Percentiles rank a stretch among this genome's conserved stretches.
Evolutionary conservation across 2,888 invertebrate species (phyloP).

Genomic region (Volucella zonaria): DNA sequence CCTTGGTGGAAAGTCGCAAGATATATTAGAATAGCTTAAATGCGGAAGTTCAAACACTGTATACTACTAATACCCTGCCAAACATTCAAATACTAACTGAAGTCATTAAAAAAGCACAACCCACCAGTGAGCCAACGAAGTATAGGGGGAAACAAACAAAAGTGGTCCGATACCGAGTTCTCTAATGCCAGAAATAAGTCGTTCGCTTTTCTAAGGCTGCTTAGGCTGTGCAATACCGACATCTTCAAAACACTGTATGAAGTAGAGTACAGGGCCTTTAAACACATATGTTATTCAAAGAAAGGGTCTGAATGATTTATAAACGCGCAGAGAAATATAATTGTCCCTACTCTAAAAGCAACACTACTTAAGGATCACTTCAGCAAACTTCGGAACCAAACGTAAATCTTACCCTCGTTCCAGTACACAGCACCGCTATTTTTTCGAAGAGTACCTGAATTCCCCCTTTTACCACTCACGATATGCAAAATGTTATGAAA

Average conservation of each 20-base stretch:
- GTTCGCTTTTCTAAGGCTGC: too few species aligned
- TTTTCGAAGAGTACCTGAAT: too few species aligned
- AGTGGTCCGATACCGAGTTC: too few species aligned
- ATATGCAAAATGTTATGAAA: too few species aligned
- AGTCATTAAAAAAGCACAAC: too few species aligned
- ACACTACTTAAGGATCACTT: constrained; percentile 1
- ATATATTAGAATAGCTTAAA: neutral
- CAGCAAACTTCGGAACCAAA: neutral
- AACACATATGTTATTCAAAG: neutral
- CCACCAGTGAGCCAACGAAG: neutral
- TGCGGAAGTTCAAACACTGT: constrained; percentile 2
- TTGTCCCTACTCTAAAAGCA: neutral
- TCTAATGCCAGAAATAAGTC: too few species aligned
- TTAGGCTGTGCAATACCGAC: neutral
- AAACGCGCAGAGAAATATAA: neutral
- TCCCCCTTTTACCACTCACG: too few species aligned
- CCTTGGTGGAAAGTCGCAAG: neutral
- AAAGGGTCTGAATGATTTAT: neutral
- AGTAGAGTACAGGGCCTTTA: neutral
- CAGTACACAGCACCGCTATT: too few species aligned
- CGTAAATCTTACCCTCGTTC: too few species aligned
- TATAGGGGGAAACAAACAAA: too few species aligned
- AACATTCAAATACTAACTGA: too few species aligned
- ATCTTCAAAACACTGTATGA: neutral
- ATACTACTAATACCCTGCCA: neutral